Percentiles rank a stretch among this genome's conserved stretches.
phyloP scores from a whole-genome alignment of 2,113 vertebrate species.

The Myrmophylax atrothorax region DNA sequence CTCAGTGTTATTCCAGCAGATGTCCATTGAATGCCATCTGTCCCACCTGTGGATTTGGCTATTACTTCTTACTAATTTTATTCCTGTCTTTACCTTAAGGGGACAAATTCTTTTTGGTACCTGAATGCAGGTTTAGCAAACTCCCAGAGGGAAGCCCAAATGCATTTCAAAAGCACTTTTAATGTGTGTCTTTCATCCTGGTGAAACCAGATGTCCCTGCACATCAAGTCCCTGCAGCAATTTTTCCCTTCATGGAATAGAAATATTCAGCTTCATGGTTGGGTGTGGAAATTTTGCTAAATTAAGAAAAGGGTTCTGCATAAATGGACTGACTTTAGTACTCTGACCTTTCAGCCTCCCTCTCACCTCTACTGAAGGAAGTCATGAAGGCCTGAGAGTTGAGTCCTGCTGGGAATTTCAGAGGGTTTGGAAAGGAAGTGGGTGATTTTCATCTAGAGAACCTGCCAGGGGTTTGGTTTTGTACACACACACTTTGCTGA shows the following conservation, averaged over 20 bases:
- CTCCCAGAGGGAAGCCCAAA: constrained; percentile 37
- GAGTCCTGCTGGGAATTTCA: background rate
- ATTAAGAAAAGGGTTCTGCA: background rate
- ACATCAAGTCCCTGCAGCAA: constrained; percentile 29
- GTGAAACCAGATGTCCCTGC: constrained; percentile 51
- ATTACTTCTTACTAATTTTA: constrained; percentile 55
- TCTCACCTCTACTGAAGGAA: background rate
- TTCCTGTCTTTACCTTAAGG: constrained; percentile 21
- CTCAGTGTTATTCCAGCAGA: background rate
- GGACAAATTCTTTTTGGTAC: constrained; percentile 44
- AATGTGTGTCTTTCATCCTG: constrained; percentile 42
- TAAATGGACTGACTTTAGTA: background rate
- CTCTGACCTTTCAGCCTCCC: background rate
- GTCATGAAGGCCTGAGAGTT: background rate
- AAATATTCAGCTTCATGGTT: background rate
- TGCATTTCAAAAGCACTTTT: constrained; percentile 47
- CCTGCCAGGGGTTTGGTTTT: background rate
- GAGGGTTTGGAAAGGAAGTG: background rate
- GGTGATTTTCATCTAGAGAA: background rate
- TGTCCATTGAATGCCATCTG: constrained; percentile 41
- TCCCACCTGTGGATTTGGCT: constrained; percentile 39
- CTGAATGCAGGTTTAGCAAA: constrained; percentile 26
- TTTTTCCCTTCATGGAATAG: background rate
- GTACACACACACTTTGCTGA: background rate
- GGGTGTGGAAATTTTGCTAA: constrained; percentile 20